These are phyloP conservation scores for Pachliopta kotzebuea DNA, from an alignment of 2,888 invertebrate species.

Conservation along the genomic window DNA sequence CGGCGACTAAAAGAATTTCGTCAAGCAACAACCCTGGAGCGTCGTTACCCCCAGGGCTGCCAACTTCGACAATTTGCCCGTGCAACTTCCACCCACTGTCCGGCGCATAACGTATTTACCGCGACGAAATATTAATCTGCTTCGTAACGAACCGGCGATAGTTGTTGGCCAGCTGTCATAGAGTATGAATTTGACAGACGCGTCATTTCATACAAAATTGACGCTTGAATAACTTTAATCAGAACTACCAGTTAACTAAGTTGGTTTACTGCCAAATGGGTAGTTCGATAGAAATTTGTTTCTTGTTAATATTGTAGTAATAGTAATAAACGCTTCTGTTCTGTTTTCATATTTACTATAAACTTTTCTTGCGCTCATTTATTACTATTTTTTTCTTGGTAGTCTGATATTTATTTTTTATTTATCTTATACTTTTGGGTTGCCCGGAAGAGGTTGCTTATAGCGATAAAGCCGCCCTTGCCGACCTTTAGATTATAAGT, in stretches of 20 bases:
- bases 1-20: conserved; percentile 32
- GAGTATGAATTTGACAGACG: conserved; percentile 44
- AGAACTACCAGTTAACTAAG: conserved; percentile 34
- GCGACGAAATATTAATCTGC: conserved; percentile 75
- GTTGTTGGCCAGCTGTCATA: conserved; percentile 51
- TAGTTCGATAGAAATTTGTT: conserved; percentile 28
- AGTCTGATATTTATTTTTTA: too few species aligned
- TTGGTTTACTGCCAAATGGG: conserved; percentile 33
- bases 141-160: conserved; percentile 67
- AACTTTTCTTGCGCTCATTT: too few species aligned
- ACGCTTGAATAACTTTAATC: conserved; percentile 29
- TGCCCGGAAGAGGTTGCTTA: too few species aligned
- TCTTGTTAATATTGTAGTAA: too few species aligned
- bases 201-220: conserved; percentile 31
- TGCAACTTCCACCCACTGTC: conserved; percentile 67
- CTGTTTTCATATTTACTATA: too few species aligned
- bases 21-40: conserved; percentile 42
- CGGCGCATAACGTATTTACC: conserved; percentile 75
- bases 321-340: too few species aligned
- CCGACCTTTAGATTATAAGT: too few species aligned
- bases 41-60: conserved; percentile 57
- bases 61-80: conserved; percentile 73
- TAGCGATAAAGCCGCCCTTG: too few species aligned
- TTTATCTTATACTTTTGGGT: too few species aligned
- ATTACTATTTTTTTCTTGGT: too few species aligned